A percentile compares a stretch with the other conserved stretches of the same genome.
Evolutionary conservation across 1,140 invertebrate genomes (phyloP).

Genomic region (Drosophila yakuba): DNA sequence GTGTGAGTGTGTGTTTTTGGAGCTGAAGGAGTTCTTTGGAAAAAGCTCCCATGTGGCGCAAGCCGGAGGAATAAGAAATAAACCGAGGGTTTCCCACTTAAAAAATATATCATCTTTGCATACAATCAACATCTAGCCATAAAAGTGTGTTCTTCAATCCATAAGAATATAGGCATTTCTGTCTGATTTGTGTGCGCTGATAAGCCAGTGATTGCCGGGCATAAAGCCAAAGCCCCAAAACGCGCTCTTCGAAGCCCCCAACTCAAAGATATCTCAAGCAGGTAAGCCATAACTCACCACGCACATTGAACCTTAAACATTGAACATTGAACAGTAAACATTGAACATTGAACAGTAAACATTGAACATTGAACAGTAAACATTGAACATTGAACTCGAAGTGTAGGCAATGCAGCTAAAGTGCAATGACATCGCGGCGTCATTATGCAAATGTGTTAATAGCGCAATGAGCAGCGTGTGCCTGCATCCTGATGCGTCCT

Average conservation of each 20-base stretch:
- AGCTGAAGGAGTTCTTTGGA: slow-evolving; percentile 53
- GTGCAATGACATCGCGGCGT: slow-evolving; percentile 59
- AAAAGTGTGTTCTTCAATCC: slow-evolving; percentile 16
- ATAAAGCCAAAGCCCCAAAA: slow-evolving; percentile 21
- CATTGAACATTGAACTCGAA: slow-evolving; percentile 49
- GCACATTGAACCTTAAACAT: slow-evolving; percentile 52
- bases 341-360: slow-evolving; percentile 53
- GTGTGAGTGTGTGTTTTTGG: slow-evolving; percentile 22
- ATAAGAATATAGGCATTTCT: slow-evolving; percentile 30
- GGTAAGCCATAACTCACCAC: slow-evolving; percentile 51
- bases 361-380: too few species aligned
- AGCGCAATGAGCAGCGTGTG: slow-evolving; percentile 27
- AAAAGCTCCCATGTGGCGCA: slow-evolving; percentile 79
- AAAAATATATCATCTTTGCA: slow-evolving; percentile 63
- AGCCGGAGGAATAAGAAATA: slow-evolving; percentile 50
- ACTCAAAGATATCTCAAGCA: slow-evolving; percentile 30
- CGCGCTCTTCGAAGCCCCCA: neutral
- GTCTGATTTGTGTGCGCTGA: slow-evolving; percentile 66
- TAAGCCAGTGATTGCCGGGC: slow-evolving; percentile 52
- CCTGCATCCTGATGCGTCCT: slow-evolving; percentile 55
- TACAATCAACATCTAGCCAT: slow-evolving; percentile 51
- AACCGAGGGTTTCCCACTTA: slow-evolving; percentile 34
- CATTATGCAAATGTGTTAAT: slow-evolving; percentile 70
- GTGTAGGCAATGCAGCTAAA: slow-evolving; percentile 14
- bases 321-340: too few species aligned